A percentile compares a stretch with the other conserved stretches of the same genome.
Conservation (phyloP, 2,888 invertebrate genomes). For the Imbricaverruca yamaguchii region DNA sequence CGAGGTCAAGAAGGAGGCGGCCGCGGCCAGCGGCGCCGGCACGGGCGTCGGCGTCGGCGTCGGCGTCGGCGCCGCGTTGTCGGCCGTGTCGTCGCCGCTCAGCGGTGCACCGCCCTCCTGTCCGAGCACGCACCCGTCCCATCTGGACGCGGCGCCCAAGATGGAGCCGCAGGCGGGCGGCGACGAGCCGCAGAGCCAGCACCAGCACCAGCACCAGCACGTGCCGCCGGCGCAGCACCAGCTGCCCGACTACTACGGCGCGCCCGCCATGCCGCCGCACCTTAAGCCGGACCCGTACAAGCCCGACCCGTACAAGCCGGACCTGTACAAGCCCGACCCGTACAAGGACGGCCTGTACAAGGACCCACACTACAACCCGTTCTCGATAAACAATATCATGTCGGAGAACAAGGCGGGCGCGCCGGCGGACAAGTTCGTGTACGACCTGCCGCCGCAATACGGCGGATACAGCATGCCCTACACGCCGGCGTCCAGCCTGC, state of each 20-base stretch:
- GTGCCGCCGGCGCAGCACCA: conserved; percentile 32
- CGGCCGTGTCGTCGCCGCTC: conserved; percentile 28
- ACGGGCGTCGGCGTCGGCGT: conserved; percentile 44
- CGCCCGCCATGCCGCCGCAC: conserved; percentile 32
- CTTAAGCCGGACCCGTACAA: conserved; percentile 13
- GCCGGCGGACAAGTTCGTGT: conserved; percentile 6
- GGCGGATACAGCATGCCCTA: conserved; percentile 16
- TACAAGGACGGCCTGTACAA: conserved; percentile 6
- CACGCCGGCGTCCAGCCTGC: conserved; percentile 14
- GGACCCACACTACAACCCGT: conserved; percentile 23
- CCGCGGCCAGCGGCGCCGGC: conserved; percentile 29
- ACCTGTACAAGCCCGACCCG: background rate
- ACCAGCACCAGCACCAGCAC: conserved; percentile 43
- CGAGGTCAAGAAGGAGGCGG: conserved; percentile 33
- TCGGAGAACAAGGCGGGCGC: background rate
- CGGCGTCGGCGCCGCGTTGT: conserved; percentile 45
- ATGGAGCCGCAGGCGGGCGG: conserved; percentile 45
- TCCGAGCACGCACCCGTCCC: conserved; percentile 26
- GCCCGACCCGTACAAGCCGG: background rate
- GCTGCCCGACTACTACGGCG: conserved; percentile 24
- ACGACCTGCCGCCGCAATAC: conserved; percentile 20
- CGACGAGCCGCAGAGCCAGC: conserved; percentile 43
- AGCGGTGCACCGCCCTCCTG: conserved; percentile 23
- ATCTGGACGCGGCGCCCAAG: conserved; percentile 34
- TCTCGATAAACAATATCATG: conserved; percentile 23